Base-by-base conservation (phyloP, 2,113 vertebrate species). In the Calyptommatus sinebrachiatus region DNA sequence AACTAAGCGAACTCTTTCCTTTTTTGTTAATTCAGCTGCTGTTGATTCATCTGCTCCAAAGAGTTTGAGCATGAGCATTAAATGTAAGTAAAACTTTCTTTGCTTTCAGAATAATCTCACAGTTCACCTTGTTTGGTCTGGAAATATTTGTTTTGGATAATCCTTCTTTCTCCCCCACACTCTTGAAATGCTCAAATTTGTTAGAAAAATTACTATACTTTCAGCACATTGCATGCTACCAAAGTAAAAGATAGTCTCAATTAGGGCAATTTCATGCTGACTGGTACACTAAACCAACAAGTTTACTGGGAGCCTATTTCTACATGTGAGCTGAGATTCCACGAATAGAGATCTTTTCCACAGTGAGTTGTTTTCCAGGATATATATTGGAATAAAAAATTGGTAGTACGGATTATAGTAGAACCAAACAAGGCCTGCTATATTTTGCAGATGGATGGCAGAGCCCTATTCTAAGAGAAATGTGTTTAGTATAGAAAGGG, bases 21-120 rank as follows among this genome's bases (percentile, higher is more conserved):
- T 72, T 83, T 84, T 86, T 92, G 80, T 91, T 89, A 89, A 90
- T 84, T 83, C 91, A 92, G 92, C 83, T 79, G 89, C 85, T 90
- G 92, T 91, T 90, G 93, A 94, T 86, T 89, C 90, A 84, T 93
- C 89, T 80, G 85, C 83, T 81, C 88, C 84, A 8, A 89, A 86
- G 83, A 91, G 82, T 88, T 84, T 89, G 83, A 90, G 85, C 77
- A 84, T 80, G 48, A 87, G 77, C 80, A 76, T 91, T 89, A 93
- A 93, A 91, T 92, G 88, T 92, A 88, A 95, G 89, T 86, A 85
- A 70, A 57, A 78, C 88, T 87, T 45, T n/a, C 53, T 87, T 86
- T 91, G 81, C 86, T 88, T 86, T 92, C 87, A 89, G 82, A 89
- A 78, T 80, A 75, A 80, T 41, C 22, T 79, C 65, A 45, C 46